Base-by-base conservation (phyloP, 2,113 vertebrate species). In the Catagonus wagneri region DNA sequence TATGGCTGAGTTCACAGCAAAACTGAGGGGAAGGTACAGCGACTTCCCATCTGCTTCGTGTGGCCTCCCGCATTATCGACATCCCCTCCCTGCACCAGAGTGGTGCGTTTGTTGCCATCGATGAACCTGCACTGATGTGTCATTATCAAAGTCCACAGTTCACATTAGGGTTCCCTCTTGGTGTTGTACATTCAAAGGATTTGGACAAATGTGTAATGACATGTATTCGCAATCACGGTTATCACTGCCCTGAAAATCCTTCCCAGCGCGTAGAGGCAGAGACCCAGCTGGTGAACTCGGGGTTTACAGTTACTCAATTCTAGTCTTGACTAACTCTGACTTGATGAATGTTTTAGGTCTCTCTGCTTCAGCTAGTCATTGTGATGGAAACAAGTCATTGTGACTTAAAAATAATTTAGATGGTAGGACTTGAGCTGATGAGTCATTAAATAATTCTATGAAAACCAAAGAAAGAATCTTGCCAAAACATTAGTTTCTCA, bases 381-480 rank as follows among this genome's bases (percentile, higher is more conserved):
- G 76, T 90, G 79, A 83, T 78, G 11, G 60, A 90, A 93, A 75
- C 60, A 68, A 50, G 60, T 58, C 20, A 76, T 84, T 90, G 66
- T 56, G 61, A 69, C 63, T 84, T 91, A 68, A 88, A 85, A 76
- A 52, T 87, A 34, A 79, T 90, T 89, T 76, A 75, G 72, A 22
- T 61, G 29, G 83, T 94, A 66, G 39, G 39, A 85, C 17, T 29
- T 71, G 4, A 65, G 27, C 29, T 89, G 90, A 25, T 54, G 61
- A 68, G 14, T 79, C 58, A 44, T 88, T 23, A 93, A 93, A 63
- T 91, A 75, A 32, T 68, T 69, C 12, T 15, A 60, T 39, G 79
- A 76, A 83, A 39, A 76, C 25, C 34, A 16, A 65, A n/a, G 60
- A 90, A 94, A 83, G 78, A 93, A 68, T 58, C 52, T 86, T 76